phyloP scores from a whole-genome alignment of 2,888 invertebrate species.

The Tetranychus piercei region DNA sequence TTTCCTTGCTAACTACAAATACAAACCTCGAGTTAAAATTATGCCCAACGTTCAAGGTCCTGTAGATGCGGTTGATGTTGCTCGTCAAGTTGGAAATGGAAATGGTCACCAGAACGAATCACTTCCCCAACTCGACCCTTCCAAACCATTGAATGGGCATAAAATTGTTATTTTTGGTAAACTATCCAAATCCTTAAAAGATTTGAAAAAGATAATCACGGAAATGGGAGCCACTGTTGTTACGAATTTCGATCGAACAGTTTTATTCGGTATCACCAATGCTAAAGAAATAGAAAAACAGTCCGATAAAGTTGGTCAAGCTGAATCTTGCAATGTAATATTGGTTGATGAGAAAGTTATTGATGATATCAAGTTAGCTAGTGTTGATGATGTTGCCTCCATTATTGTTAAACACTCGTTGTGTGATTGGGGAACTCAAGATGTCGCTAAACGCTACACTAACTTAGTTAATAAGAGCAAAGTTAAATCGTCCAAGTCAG shows the following conservation, averaged over 20 bases:
- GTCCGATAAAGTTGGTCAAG: background rate
- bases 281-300: background rate
- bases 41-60: conserved; percentile 1
- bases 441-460: background rate
- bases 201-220: background rate
- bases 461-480: conserved; percentile 2
- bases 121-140: background rate
- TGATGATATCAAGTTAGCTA: background rate
- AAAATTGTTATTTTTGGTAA: background rate
- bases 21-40: conserved; percentile 8
- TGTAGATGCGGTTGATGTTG: background rate
- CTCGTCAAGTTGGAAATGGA: background rate
- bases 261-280: conserved; percentile 1
- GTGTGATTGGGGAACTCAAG: background rate
- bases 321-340: background rate
- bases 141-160: conserved; percentile 6
- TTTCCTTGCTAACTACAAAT: conserved; percentile 35
- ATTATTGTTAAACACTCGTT: background rate
- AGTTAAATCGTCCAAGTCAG: background rate
- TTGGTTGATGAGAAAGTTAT: background rate
- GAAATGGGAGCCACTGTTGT: background rate
- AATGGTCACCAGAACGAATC: background rate
- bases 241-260: background rate
- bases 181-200: background rate
- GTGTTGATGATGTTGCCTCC: background rate